These are phyloP conservation scores for Ethmia dodecea DNA, from an alignment of 2,888 invertebrate genomes.

Conservation along the genomic window DNA sequence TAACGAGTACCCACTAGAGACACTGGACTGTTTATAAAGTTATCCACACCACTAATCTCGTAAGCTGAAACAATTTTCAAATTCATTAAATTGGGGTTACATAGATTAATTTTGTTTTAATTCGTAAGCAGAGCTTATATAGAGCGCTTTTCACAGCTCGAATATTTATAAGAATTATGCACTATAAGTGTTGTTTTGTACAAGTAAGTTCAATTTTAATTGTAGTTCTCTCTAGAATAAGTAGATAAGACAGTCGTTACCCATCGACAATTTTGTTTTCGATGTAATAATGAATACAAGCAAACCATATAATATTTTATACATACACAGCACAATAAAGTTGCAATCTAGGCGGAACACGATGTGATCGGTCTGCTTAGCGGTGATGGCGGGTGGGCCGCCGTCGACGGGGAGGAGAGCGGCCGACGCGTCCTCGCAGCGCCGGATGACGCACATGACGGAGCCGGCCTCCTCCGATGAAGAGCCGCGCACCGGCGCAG, in stretches of 20 bases:
- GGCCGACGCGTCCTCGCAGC: constrained; percentile 80
- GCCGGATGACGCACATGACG: constrained; percentile 80
- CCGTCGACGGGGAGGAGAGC: constrained; percentile 64
- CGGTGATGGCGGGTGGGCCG: constrained; percentile 72
- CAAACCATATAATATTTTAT: neutral
- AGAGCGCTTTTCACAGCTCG: too few relatives aligned
- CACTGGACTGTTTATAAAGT: constrained; percentile 57
- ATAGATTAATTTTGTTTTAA: too few relatives aligned
- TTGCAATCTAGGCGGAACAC: constrained; percentile 92
- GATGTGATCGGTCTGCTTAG: constrained; percentile 91
- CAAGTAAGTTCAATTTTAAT: too few relatives aligned
- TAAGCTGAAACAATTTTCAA: constrained; percentile 80
- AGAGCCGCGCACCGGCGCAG: constrained; percentile 79
- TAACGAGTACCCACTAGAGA: constrained; percentile 81
- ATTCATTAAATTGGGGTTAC: too few relatives aligned
- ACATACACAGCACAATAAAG: constrained; percentile 87
- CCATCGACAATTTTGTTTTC: too few relatives aligned
- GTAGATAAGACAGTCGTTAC: too few relatives aligned
- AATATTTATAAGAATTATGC: too few relatives aligned
- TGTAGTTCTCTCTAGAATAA: too few relatives aligned
- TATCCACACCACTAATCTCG: constrained; percentile 82
- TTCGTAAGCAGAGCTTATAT: too few relatives aligned
- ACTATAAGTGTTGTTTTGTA: too few relatives aligned
- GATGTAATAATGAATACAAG: neutral
- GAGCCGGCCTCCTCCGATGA: constrained; percentile 76